Percentiles rank a stretch among this genome's conserved stretches.
Conservation (phyloP, 2,797 vertebrate species). For the Lophura swinhoii region DNA sequence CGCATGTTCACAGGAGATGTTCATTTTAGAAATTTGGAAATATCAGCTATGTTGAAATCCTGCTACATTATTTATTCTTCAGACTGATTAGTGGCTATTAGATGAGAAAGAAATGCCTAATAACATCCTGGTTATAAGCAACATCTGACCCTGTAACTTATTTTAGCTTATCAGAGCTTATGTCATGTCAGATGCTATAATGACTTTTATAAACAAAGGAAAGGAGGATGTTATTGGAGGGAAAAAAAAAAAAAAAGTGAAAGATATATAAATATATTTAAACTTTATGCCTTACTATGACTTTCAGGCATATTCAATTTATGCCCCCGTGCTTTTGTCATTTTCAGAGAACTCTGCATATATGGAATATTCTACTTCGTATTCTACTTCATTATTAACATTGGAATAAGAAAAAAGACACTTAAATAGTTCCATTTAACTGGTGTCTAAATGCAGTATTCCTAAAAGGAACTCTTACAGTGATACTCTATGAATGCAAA, state of each 20-base stretch:
- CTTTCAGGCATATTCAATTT: neutral
- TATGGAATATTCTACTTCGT: neutral
- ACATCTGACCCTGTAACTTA: neutral
- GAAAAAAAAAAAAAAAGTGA: neutral
- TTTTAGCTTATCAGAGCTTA: no score
- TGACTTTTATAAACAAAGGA: neutral
- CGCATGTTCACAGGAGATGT: neutral
- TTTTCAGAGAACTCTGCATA: neutral
- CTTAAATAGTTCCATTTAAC: neutral
- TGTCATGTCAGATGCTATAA: neutral
- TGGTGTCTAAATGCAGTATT: neutral
- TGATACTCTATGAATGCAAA: neutral
- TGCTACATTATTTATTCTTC: neutral
- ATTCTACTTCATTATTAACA: neutral
- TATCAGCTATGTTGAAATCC: neutral
- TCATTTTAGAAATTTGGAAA: neutral
- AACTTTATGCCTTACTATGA: neutral
- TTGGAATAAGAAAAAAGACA: neutral
- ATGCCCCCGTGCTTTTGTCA: neutral
- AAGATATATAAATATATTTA: neutral
- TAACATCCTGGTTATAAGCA: neutral
- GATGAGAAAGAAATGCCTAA: neutral
- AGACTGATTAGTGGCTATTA: neutral
- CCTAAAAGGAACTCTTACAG: neutral
- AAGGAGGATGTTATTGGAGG: neutral